Conservation (phyloP, 2,797 vertebrate species). For the Pogoniulus pusillus region DNA sequence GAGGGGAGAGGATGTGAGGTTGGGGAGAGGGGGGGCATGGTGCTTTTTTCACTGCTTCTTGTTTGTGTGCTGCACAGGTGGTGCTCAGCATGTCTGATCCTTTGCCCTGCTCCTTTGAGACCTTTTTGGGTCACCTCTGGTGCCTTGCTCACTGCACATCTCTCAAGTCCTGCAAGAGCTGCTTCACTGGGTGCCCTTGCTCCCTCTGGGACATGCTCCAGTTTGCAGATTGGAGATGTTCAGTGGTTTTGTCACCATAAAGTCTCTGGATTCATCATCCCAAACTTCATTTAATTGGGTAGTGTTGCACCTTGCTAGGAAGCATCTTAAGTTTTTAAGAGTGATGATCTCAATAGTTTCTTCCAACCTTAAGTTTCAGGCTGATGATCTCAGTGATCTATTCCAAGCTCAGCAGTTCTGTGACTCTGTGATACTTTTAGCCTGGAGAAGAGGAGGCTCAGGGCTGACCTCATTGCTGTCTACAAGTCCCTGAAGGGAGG, state of each 20-base stretch:
- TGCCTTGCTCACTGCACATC: background rate
- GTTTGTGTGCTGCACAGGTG: fast-evolving
- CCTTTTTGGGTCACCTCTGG: background rate
- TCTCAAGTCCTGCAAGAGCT: background rate
- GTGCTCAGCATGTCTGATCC: fast-evolving
- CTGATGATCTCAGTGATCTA: no score
- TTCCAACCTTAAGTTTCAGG: no score
- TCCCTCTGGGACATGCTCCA: fast-evolving
- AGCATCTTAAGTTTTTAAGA: background rate
- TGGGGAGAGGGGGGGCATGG: background rate
- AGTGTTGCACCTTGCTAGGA: background rate
- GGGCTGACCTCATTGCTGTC: no score
- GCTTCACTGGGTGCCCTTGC: background rate
- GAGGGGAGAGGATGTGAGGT: background rate
- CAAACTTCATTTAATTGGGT: background rate
- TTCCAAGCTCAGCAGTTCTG: no score
- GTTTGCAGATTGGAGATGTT: background rate
- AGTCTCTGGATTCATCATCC: background rate
- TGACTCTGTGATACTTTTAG: fast-evolving
- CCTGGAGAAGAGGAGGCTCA: no score
- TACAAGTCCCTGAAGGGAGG: no score
- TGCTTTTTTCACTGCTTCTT: background rate
- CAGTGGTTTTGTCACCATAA: fast-evolving
- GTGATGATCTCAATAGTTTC: no score
- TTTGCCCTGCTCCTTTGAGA: background rate